phyloP scores from a whole-genome alignment of 2,113 vertebrate genomes.

The Eupsittula cactorum region DNA sequence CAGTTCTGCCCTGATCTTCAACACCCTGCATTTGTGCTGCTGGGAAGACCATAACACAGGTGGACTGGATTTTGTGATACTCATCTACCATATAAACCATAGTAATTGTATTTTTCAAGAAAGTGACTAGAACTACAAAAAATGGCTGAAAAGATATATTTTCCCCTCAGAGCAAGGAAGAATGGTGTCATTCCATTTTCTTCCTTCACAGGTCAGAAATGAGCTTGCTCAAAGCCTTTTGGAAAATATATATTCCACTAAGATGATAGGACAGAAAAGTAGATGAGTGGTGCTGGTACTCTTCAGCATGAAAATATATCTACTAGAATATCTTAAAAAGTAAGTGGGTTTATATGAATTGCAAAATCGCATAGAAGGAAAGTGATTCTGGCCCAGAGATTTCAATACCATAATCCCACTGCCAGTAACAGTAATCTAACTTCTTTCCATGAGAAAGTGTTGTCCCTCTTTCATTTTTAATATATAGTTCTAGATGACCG shows the following conservation, averaged over 20 bases:
- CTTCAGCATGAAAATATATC: background rate
- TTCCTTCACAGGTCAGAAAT: background rate
- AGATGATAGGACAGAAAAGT: background rate
- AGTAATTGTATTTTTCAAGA: background rate
- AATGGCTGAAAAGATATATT: background rate
- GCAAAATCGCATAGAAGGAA: background rate
- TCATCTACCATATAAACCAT: background rate
- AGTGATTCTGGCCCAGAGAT: background rate
- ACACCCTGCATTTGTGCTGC: accelerated
- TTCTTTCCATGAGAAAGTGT: background rate
- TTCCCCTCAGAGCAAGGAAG: background rate
- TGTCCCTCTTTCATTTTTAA: background rate
- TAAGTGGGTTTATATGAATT: background rate
- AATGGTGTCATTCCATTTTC: background rate
- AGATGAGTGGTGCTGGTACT: background rate
- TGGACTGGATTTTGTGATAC: background rate
- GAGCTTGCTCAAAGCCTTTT: background rate
- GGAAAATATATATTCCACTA: background rate
- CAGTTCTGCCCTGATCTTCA: background rate
- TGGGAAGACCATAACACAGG: background rate
- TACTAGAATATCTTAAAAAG: background rate
- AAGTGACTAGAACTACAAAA: background rate
- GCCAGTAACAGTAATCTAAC: background rate
- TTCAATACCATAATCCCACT: background rate
- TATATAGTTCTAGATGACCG: background rate